phyloP scores from a whole-genome alignment of 2,888 invertebrate genomes.

The Digitonthophagus gazella region DNA sequence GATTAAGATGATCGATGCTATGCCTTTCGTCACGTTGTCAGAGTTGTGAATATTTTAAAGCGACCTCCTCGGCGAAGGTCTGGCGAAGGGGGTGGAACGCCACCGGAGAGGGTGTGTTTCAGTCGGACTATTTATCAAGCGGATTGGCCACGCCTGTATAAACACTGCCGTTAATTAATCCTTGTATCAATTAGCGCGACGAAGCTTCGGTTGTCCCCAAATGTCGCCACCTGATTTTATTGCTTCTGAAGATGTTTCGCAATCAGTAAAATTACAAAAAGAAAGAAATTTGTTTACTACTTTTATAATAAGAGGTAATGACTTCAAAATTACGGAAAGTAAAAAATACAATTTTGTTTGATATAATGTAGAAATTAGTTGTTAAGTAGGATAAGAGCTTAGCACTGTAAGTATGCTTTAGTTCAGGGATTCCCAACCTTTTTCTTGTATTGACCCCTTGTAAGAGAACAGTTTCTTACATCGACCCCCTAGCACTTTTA shows the following conservation, averaged over 20 bases:
- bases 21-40: slow-evolving; percentile 9
- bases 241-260: slow-evolving; percentile 14
- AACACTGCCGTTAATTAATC: slow-evolving; percentile 49
- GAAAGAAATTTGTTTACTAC: background rate
- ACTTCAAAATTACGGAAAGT: no score
- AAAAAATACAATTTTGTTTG: no score
- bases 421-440: no score
- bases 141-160: slow-evolving; percentile 49
- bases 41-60: background rate
- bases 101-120: slow-evolving; percentile 8
- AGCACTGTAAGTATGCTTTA: no score
- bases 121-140: slow-evolving; percentile 28
- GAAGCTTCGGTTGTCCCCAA: slow-evolving; percentile 8
- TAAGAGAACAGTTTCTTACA: no score
- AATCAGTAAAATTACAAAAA: background rate
- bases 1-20: slow-evolving; percentile 15
- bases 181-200: slow-evolving; percentile 39
- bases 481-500: no score
- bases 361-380: no score
- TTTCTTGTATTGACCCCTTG: no score
- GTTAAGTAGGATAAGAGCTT: no score
- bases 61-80: background rate
- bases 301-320: no score
- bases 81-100: background rate
- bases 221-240: slow-evolving; percentile 6